Percentiles rank a stretch among this genome's conserved stretches.
Evolutionary conservation across 2,797 vertebrate species (phyloP).

Genomic region (Neosilurus hyrtlii): DNA sequence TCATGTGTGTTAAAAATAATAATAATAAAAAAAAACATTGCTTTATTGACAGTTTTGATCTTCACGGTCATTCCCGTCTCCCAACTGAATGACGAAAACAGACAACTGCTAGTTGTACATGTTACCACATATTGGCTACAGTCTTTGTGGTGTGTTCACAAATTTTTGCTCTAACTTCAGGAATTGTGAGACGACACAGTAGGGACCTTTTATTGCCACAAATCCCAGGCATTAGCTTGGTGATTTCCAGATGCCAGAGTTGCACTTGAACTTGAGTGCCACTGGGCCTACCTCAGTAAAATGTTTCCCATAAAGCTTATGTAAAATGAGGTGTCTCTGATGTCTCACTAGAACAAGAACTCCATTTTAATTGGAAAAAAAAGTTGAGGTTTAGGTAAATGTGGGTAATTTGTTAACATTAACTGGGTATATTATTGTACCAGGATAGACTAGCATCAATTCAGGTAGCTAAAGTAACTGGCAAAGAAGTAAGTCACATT

Average conservation of each 20-base stretch:
- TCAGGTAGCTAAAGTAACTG: background rate
- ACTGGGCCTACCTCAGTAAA: background rate
- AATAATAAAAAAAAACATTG: too few species aligned
- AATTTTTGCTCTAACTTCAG: too few species aligned
- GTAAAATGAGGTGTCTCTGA: background rate
- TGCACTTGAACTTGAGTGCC: background rate
- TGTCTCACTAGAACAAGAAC: background rate
- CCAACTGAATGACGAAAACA: too few species aligned
- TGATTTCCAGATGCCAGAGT: background rate
- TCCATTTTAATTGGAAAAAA: background rate
- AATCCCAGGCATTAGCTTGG: too few species aligned
- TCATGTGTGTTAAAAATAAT: too few species aligned
- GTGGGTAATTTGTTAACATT: background rate
- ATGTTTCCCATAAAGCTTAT: background rate
- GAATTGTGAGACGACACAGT: too few species aligned
- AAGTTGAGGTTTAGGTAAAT: background rate
- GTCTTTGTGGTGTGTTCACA: too few species aligned
- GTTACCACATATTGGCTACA: too few species aligned
- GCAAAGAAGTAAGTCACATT: background rate
- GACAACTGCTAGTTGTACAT: too few species aligned
- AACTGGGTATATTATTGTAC: background rate
- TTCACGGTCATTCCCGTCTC: too few species aligned
- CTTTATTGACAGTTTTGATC: too few species aligned
- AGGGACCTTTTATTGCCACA: too few species aligned
- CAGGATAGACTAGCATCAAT: background rate